Conservation (phyloP, 2,113 vertebrate genomes). For the Chlamydotis undulata region DNA sequence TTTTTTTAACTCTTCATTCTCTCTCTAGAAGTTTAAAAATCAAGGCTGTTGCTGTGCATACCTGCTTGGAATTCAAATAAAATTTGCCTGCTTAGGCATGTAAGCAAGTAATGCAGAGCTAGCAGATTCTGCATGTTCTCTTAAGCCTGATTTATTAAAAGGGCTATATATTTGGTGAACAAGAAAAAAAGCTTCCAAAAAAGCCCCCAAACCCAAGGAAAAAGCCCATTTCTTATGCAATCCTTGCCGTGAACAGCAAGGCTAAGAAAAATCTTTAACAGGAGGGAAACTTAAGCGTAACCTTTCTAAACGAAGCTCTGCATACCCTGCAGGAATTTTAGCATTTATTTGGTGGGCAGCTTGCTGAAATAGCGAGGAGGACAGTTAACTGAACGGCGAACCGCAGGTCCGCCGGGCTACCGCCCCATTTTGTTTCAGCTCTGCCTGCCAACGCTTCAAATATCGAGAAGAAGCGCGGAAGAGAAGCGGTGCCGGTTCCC, state of each 20-base stretch:
- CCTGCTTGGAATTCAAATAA: not conserved
- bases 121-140: not conserved
- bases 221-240: not conserved
- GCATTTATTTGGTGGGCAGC: not conserved
- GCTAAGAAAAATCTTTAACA: not conserved
- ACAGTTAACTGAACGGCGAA: too few species aligned
- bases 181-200: not conserved
- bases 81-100: not conserved
- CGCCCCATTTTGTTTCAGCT: too few species aligned
- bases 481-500: too few species aligned
- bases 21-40: not conserved
- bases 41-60: not conserved
- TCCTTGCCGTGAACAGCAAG: not conserved
- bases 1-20: not conserved
- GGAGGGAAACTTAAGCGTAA: rapidly evolving
- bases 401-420: too few species aligned
- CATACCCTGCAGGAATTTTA: rapidly evolving
- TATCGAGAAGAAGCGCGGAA: too few species aligned
- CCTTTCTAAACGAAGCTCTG: rapidly evolving
- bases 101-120: not conserved
- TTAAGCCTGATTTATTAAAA: not conserved
- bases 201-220: rapidly evolving
- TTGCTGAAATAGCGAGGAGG: rapidly evolving
- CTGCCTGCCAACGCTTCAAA: too few species aligned
- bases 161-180: rapidly evolving